Conservation (phyloP, 2,113 vertebrate genomes). For the Chroicocephalus ridibundus region DNA sequence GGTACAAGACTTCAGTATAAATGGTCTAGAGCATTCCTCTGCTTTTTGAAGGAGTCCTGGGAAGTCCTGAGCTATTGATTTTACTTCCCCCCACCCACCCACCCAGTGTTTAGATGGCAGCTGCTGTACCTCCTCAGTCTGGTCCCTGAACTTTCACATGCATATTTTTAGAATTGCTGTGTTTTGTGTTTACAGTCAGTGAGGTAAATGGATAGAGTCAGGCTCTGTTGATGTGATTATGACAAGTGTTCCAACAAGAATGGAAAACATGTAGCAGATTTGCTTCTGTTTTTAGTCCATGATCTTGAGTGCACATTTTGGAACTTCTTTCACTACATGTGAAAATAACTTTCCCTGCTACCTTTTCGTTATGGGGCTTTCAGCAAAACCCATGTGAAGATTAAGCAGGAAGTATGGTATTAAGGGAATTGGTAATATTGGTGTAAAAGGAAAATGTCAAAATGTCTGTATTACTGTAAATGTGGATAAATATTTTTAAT, state of each 20-base stretch:
- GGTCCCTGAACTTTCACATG: neutral
- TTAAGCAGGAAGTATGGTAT: neutral
- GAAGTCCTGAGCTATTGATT: neutral
- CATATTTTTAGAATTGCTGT: neutral
- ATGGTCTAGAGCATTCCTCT: neutral
- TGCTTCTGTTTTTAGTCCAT: neutral
- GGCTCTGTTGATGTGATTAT: neutral
- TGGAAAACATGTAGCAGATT: neutral
- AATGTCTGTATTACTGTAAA: neutral
- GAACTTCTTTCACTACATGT: neutral
- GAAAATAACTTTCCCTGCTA: neutral
- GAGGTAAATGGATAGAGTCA: neutral
- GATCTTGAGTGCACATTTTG: neutral
- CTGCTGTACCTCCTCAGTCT: neutral
- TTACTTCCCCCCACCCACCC: too few relatives aligned
- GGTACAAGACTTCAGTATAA: slow-evolving; percentile 69
- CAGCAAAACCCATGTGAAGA: neutral
- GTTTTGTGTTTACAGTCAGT: neutral
- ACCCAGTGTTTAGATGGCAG: neutral
- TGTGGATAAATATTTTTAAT: neutral
- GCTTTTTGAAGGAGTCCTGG: neutral
- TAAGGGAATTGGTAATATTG: neutral
- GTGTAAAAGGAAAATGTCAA: neutral
- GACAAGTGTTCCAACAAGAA: neutral
- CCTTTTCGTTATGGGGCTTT: neutral